phyloP scores from a whole-genome alignment of 1,140 invertebrate species.

The Zophobas morio region DNA sequence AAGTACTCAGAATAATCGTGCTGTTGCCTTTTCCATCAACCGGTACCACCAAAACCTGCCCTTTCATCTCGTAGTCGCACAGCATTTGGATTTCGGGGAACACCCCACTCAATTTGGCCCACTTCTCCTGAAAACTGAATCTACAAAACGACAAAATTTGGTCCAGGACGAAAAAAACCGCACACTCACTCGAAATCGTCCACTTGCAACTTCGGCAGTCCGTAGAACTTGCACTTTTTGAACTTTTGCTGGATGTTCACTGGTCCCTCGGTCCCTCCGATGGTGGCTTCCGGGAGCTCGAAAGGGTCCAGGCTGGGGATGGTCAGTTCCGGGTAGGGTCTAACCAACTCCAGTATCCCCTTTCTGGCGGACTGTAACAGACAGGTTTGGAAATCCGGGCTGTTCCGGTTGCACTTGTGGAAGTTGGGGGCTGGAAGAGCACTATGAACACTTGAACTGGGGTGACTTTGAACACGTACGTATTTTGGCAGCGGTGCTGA shows the following conservation, averaged over 20 bases:
- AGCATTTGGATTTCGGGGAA: constrained; percentile 47
- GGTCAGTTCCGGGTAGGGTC: background rate
- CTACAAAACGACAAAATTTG: constrained; percentile 35
- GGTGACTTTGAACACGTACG: no score
- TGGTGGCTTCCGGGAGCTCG: no score
- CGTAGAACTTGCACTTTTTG: no score
- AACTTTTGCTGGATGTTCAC: no score
- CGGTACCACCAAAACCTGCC: constrained; percentile 1
- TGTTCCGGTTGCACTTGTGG: constrained; percentile 1
- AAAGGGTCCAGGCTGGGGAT: background rate
- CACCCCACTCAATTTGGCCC: constrained; percentile 4
- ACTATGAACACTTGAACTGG: no score
- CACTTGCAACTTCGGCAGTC: no score
- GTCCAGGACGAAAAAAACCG: background rate
- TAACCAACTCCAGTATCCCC: constrained; percentile 9
- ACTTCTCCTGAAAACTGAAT: constrained; percentile 51
- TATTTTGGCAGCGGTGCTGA: no score
- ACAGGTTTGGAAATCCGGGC: constrained; percentile 18
- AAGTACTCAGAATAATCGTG: background rate
- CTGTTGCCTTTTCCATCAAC: background rate
- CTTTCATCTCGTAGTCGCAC: constrained; percentile 35
- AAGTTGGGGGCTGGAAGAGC: constrained; percentile 26
- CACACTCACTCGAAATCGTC: background rate
- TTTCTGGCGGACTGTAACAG: constrained; percentile 32
- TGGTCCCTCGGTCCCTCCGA: no score